Evolutionary conservation across 1,140 invertebrate species (phyloP), one percentile per base, ranked within the genome.

Genomic region (Drosophila nannoptera): DNA sequence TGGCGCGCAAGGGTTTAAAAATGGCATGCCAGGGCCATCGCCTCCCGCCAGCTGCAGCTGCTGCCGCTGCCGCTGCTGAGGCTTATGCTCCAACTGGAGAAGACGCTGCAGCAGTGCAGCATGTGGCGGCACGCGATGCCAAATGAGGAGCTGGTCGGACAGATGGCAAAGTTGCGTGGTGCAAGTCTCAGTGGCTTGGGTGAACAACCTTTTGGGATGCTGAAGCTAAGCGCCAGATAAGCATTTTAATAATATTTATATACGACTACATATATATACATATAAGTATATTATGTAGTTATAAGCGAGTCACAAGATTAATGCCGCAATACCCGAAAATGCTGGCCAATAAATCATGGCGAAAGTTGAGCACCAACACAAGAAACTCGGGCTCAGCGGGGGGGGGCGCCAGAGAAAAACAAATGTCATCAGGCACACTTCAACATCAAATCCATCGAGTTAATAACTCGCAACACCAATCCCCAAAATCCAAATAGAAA

Each of bases 311-410:
- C 60, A 36, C 72, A 84, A 78, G 76, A 83, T 77, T 82, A 82
- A 82, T 82, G 66, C 60, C 66, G 52, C 59, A 69, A 46, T 69
- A 38, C 48, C 76, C 58, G 46, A 62, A 73, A 62, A 61, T 73
- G 80, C 73, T 76, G 80, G 60, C 76, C 76, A 83, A 83, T 83
- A 84, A 84, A 83, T 83, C 80, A 83, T 68, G 69, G 80, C 80
- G 80, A 83, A 83, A 83, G 80, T 77, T 83, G 16, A 32, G n/a
- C 29, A 45, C 31, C 62, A 58, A 64, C 50, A 46, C 22, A 48
- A 61, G 46, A 55, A 55, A 42, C 22, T 16, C 35, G 29, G 55
- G 16, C 11, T 56, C 38, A 22, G 11, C 36, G 36, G 22, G 54
- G 8, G 40, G 32, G 16, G 22, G 54, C 8, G 42, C 7, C 40